Base-by-base conservation (phyloP, 1,140 invertebrate species). In the Drosophila repleta region DNA sequence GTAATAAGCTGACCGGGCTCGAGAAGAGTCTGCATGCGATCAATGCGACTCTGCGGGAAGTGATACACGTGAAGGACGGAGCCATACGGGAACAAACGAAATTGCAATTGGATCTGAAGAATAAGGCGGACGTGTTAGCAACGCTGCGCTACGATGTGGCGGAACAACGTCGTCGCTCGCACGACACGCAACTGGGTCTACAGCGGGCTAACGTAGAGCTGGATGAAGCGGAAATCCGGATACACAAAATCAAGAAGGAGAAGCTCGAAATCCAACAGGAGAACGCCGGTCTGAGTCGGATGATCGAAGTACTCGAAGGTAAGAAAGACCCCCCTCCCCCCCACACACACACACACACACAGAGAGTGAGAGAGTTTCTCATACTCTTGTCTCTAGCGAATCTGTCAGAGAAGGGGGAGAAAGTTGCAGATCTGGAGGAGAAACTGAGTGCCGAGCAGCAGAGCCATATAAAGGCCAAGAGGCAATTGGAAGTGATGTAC, bases 401-500 rank as follows among this genome's bases (percentile, higher is more conserved):
- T 18, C 0, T 32, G 45, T 10, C 10, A 0, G 0, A 0, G 15
- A 10, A 79, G n/a, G 10, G 45, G 4, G 18, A 43, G 61, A 55
- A 66, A 43, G 0, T 76, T 58, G 4, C 52, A 93, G 68, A 93
- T 95, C 8, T 93, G 46, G 94, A 94, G 65, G 94, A 94, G 74
- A 92, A 92, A 26, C 85, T 95, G 18, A 90, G 91, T 1, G 94
- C 95, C 67, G 90, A 93, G 5, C 94, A 95, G 26, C 92, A 91
- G 1, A 93, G 93, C 66, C 92, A 93, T 15, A 91, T 93, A 20
- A 93, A 94, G 61, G 93, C 94, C 52, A 93, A 95, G 66, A 95
- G 94, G 76, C 72, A 95, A 52, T 94, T 95, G 77, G 94, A 96
- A 74, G 92, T 92, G 1, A 91, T 95, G 0, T 90, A 93, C 20